Base-by-base conservation (phyloP, 2,113 vertebrate species). In the Pseudorhombus dupliciocellatus region DNA sequence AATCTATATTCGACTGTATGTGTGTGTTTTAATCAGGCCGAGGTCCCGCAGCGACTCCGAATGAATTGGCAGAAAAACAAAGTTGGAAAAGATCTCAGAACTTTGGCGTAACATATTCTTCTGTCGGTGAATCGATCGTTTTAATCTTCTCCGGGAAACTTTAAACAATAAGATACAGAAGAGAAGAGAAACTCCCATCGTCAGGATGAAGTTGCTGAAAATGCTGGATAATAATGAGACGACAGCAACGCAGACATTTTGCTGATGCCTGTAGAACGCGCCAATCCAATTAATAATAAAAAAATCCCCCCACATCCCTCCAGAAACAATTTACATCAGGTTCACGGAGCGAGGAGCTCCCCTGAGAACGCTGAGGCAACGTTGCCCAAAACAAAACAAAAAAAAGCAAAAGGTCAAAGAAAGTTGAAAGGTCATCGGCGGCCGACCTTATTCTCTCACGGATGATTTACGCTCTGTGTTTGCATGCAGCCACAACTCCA, bases 121-220 rank as follows among this genome's bases (percentile, higher is more conserved):
- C 58, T 84, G 76, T 70, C 24, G 0, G 40, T 55, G 28, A 30
- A 61, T 62, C 54, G 37, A 22, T 66, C 14, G 5, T 78, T 75
- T 75, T 62, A 42, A 67, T 34, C 55, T 68, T 40, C 30, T 22
- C 31, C 58, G 26, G n/a, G 40, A 78, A 78, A 70, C 51, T 75
- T 70, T 51, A 44, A 66, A 51, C 52, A 61, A 53, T 31, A 42
- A n/a, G 31, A 62, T 4, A 18, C 15, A 18, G 55, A 69, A 55
- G 37, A 34, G 21, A 51, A 59, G 3, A 25, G 64, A 61, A 71
- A 73, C 59, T 48, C 25, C 24, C 67, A 74, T 74, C 86, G 77
- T 86, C 79, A 67, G 70, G 77, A 78, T 60, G 64, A 86, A 88
- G 81, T 77, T 90, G 90, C 89, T 88, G 88, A 88, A 88, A 81